Conservation (phyloP, 1,140 invertebrate species). For the Drosophila erecta region DNA sequence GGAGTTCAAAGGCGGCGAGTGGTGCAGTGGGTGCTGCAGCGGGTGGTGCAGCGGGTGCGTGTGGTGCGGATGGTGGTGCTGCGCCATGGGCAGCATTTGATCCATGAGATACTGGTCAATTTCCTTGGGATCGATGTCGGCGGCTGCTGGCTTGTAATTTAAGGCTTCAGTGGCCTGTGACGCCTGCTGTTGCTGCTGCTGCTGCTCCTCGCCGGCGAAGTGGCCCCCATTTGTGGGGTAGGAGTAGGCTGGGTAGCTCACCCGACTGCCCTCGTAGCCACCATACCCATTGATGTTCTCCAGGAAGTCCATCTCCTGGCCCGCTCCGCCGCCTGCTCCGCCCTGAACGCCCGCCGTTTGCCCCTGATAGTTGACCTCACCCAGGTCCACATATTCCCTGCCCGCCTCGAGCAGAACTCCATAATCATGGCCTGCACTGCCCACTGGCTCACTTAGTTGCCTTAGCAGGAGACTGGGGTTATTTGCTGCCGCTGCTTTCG, state of each 20-base stretch:
- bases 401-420: slow-evolving; percentile 65
- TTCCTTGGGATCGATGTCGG: slow-evolving; percentile 84
- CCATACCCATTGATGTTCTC: slow-evolving; percentile 64
- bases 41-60: slow-evolving; percentile 6
- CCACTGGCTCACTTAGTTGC: slow-evolving; percentile 64
- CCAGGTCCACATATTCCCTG: slow-evolving; percentile 69
- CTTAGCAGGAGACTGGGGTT: slow-evolving; percentile 58
- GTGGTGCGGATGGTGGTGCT: slow-evolving; percentile 38
- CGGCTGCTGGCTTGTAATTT: slow-evolving; percentile 67
- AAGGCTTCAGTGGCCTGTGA: slow-evolving; percentile 77
- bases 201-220: slow-evolving; percentile 14
- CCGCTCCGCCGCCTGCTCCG: neutral
- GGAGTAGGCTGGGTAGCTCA: slow-evolving; percentile 46
- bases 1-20: slow-evolving; percentile 68
- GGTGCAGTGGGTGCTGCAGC: slow-evolving; percentile 17
- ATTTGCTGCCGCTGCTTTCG: slow-evolving; percentile 24
- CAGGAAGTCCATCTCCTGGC: slow-evolving; percentile 70
- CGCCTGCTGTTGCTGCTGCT: slow-evolving; percentile 26
- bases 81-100: slow-evolving; percentile 78
- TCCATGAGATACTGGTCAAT: slow-evolving; percentile 84
- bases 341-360: slow-evolving; percentile 7
- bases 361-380: slow-evolving; percentile 58
- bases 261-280: slow-evolving; percentile 43
- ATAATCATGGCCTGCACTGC: slow-evolving; percentile 46
- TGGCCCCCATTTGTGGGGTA: slow-evolving; percentile 45